These are phyloP conservation scores for Leptopilina syphax DNA, from an alignment of 2,888 invertebrate genomes.

Conservation along the genomic window DNA sequence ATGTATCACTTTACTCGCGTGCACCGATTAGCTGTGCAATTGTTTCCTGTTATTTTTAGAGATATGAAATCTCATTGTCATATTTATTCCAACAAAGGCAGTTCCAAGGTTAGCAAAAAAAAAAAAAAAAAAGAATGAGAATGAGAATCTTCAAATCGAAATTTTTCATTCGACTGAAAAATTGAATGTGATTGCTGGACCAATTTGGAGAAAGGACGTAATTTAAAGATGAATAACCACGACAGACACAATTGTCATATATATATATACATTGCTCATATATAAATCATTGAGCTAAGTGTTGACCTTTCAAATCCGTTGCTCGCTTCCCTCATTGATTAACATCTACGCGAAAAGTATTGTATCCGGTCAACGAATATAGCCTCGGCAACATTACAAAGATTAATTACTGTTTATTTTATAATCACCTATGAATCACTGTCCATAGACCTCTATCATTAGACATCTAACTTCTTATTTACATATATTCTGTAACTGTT, in stretches of 20 bases:
- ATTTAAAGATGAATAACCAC: background rate
- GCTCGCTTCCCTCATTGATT: slow-evolving; percentile 4
- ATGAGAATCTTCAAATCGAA: background rate
- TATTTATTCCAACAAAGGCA: background rate
- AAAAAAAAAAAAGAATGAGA: no score
- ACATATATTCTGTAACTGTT: background rate
- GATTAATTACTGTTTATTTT: slow-evolving; percentile 8
- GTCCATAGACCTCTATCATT: background rate
- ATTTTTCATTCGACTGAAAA: background rate
- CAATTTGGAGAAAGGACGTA: background rate
- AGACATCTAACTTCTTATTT: background rate
- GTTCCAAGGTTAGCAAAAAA: background rate
- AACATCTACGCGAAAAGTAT: slow-evolving; percentile 10
- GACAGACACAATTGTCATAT: background rate
- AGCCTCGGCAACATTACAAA: background rate
- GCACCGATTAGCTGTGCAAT: slow-evolving; percentile 30
- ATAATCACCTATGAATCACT: slow-evolving; percentile 14
- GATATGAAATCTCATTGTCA: slow-evolving; percentile 13
- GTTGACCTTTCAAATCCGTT: slow-evolving; percentile 7
- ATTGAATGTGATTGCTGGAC: slow-evolving; percentile 9
- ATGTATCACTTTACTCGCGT: slow-evolving; percentile 34
- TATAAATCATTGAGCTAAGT: background rate
- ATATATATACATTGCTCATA: no score
- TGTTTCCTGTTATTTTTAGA: slow-evolving; percentile 36
- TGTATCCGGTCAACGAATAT: slow-evolving; percentile 12